phyloP scores from a whole-genome alignment of 2,888 invertebrate species.

The Yponomeuta plumbellus region DNA sequence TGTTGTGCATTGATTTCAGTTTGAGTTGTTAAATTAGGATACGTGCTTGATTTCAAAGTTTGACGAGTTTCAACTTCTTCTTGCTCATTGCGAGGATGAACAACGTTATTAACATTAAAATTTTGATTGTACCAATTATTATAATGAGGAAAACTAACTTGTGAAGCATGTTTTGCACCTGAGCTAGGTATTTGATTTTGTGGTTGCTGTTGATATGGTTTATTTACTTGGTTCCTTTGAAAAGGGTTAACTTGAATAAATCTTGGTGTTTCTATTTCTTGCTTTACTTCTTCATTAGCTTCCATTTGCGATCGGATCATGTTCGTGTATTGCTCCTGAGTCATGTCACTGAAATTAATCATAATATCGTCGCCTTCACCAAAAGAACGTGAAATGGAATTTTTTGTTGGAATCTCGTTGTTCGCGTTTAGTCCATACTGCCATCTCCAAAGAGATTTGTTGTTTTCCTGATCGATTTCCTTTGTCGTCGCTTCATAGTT shows the following conservation, averaged over 20 bases:
- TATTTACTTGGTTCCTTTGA: neutral
- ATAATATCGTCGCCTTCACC: slow-evolving; percentile 59
- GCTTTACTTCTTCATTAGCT: slow-evolving; percentile 27
- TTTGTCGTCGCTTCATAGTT: slow-evolving; percentile 59
- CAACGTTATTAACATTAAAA: neutral
- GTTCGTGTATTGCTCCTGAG: slow-evolving; percentile 57
- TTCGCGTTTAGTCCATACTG: slow-evolving; percentile 60
- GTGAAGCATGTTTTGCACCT: neutral
- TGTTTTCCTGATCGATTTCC: slow-evolving; percentile 53
- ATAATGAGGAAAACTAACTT: slow-evolving; percentile 4
- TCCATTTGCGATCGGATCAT: slow-evolving; percentile 53
- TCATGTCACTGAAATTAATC: slow-evolving; percentile 66
- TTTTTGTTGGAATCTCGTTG: slow-evolving; percentile 39
- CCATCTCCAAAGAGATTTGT: slow-evolving; percentile 66
- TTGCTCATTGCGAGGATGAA: neutral
- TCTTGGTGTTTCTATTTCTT: slow-evolving; percentile 4
- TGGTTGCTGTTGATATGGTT: neutral
- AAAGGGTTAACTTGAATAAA: neutral
- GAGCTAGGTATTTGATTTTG: neutral
- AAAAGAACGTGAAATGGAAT: slow-evolving; percentile 62
- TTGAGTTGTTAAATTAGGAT: neutral
- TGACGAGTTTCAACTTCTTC: neutral
- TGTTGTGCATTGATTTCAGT: neutral
- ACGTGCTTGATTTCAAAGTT: slow-evolving; percentile 11
- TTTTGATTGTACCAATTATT: slow-evolving; percentile 12